These are phyloP conservation scores for Epizoanthus illoricatus DNA, from an alignment of 92 coral and sea anemone species.

Conservation along the genomic window DNA sequence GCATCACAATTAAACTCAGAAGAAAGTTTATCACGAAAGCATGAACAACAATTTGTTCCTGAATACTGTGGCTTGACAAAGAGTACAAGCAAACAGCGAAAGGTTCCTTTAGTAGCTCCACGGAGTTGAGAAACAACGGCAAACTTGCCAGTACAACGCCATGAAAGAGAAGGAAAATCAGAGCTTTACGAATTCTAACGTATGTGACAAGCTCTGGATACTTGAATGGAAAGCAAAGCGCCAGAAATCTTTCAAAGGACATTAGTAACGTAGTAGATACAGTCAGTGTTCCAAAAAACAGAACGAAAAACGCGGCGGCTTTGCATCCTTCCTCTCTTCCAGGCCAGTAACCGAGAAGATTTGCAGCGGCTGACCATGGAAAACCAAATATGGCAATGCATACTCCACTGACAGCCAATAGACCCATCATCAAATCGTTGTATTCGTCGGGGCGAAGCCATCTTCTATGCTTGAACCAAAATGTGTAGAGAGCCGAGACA, in stretches of 20 bases:
- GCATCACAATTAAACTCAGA: conserved; percentile 31
- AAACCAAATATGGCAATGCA: conserved; percentile 35
- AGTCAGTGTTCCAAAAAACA: conserved; percentile 43
- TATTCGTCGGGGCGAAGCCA: conserved; percentile 17
- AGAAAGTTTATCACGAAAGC: conserved; percentile 38
- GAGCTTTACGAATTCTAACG: conserved; percentile 9
- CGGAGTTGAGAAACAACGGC: conserved; percentile 27
- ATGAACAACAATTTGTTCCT: conserved; percentile 42
- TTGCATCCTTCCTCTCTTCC: conserved; percentile 37
- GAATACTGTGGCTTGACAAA: conserved; percentile 8
- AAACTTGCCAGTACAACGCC: conserved; percentile 14
- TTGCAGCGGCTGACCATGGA: conserved; percentile 48
- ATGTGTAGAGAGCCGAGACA: conserved; percentile 32
- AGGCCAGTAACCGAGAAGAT: conserved; percentile 44
- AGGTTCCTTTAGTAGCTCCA: conserved; percentile 40
- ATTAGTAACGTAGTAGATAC: conserved; percentile 38
- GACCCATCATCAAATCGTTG: conserved; percentile 48
- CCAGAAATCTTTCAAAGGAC: conserved; percentile 46
- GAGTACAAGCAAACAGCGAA: conserved; percentile 46
- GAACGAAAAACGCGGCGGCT: conserved; percentile 28
- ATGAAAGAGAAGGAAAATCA: conserved; percentile 25
- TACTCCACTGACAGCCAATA: conserved; percentile 43
- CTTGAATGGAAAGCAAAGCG: conserved; percentile 40
- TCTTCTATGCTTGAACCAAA: conserved; percentile 25
- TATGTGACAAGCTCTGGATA: conserved; percentile 30